phyloP scores from a whole-genome alignment of 2,113 vertebrate species.

The Tamias sibiricus region DNA sequence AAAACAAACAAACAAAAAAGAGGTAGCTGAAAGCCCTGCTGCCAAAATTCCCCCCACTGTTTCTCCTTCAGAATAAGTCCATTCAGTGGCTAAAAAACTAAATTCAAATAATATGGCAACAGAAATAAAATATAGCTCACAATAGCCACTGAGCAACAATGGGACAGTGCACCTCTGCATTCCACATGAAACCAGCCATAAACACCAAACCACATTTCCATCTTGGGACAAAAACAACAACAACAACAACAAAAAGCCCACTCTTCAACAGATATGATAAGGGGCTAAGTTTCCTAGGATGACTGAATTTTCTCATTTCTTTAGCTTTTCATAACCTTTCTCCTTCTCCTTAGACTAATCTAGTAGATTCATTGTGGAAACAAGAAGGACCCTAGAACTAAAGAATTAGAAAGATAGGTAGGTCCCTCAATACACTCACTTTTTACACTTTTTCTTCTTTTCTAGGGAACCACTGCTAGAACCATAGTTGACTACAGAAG shows the following conservation, averaged over 20 bases:
- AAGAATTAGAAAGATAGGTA: neutral
- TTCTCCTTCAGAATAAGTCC: slow-evolving; percentile 36
- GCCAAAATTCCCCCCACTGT: neutral
- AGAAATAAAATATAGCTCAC: neutral
- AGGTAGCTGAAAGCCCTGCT: neutral
- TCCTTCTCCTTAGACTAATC: neutral
- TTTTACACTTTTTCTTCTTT: slow-evolving; percentile 15
- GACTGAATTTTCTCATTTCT: slow-evolving; percentile 50
- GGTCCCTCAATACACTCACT: neutral
- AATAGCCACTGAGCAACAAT: neutral
- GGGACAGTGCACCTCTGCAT: neutral
- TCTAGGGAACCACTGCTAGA: neutral
- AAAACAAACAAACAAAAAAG: neutral
- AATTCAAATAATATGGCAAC: slow-evolving; percentile 19
- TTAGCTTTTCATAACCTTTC: slow-evolving; percentile 18
- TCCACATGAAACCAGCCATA: fast-evolving
- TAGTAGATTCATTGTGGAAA: slow-evolving; percentile 45
- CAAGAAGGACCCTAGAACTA: slow-evolving; percentile 38
- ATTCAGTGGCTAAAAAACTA: neutral
- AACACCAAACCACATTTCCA: neutral
- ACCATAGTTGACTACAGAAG: neutral
- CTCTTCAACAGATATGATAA: neutral
- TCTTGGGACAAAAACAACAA: neutral
- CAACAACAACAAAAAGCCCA: neutral
- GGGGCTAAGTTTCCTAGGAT: slow-evolving; percentile 8